Conservation (phyloP, 2,113 vertebrate genomes). For the Proterorhinus semilunaris region DNA sequence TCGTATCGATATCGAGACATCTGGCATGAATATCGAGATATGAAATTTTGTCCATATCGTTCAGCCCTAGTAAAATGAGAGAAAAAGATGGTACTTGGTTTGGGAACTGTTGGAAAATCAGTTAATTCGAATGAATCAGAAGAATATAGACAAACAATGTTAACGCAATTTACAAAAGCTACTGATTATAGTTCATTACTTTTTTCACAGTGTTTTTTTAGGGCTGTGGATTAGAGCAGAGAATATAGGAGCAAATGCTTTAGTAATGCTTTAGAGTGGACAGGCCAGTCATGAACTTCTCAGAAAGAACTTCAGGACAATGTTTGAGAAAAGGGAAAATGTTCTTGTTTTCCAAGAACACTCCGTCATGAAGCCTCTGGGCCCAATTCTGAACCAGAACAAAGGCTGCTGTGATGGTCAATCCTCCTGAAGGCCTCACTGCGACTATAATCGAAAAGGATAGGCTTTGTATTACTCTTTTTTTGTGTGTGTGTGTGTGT, state of each 20-base stretch:
- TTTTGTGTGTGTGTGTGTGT: no score
- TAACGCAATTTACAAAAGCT: no score
- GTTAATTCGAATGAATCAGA: no score
- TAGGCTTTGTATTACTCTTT: background rate
- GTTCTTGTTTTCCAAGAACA: conserved; percentile 24
- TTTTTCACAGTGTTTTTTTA: background rate
- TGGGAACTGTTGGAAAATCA: no score
- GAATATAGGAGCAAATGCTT: background rate
- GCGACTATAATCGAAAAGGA: background rate
- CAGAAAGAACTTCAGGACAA: conserved; percentile 2
- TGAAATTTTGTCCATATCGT: no score
- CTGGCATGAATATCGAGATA: no score
- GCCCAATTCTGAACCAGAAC: background rate
- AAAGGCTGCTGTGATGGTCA: conserved; percentile 9
- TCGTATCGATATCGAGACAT: no score
- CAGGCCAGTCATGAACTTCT: conserved; percentile 21
- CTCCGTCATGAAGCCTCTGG: background rate
- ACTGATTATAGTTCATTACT: background rate
- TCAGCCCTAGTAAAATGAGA: no score
- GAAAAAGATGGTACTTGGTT: no score
- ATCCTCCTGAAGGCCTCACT: background rate
- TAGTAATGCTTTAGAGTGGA: background rate
- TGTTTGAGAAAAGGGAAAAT: conserved; percentile 6
- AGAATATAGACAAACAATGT: no score
- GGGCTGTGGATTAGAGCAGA: background rate